Evolutionary conservation across 37 sponge, comb jelly and placozoan genomes (phyloP).

Genomic region (Trichoplax adhaerens): DNA sequence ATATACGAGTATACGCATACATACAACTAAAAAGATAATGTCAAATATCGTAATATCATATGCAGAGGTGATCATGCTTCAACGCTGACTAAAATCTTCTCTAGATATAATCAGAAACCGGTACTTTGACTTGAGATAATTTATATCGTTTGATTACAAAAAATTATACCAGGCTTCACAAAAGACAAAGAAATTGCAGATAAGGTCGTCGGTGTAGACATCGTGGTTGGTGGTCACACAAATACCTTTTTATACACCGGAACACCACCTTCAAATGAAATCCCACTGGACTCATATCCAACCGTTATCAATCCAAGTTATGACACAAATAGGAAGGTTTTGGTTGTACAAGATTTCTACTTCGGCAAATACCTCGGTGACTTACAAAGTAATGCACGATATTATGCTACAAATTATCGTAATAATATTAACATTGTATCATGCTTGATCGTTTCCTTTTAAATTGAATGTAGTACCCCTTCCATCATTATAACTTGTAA

Average conservation of each 20-base stretch:
- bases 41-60: too few species aligned
- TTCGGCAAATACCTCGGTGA: slow-evolving; percentile 14
- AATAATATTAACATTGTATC: too few species aligned
- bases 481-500: too few species aligned
- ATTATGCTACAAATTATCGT: too few species aligned
- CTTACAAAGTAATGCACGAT: not conserved
- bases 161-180: not conserved
- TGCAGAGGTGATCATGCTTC: too few species aligned
- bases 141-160: not conserved
- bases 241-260: slow-evolving; percentile 12
- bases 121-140: not conserved
- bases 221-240: slow-evolving; percentile 17
- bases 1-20: too few species aligned
- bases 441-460: too few species aligned
- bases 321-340: slow-evolving; percentile 3
- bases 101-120: not conserved
- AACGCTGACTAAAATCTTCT: not conserved
- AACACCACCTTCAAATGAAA: not conserved
- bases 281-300: not conserved
- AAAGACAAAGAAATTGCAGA: slow-evolving; percentile 10
- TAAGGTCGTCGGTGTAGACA: slow-evolving; percentile 9
- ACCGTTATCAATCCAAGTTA: not conserved
- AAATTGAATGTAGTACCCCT: too few species aligned
- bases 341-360: slow-evolving; percentile 15
- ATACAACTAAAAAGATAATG: too few species aligned